phyloP scores from a whole-genome alignment of 1,140 invertebrate species.

The Lepidurus apus region DNA sequence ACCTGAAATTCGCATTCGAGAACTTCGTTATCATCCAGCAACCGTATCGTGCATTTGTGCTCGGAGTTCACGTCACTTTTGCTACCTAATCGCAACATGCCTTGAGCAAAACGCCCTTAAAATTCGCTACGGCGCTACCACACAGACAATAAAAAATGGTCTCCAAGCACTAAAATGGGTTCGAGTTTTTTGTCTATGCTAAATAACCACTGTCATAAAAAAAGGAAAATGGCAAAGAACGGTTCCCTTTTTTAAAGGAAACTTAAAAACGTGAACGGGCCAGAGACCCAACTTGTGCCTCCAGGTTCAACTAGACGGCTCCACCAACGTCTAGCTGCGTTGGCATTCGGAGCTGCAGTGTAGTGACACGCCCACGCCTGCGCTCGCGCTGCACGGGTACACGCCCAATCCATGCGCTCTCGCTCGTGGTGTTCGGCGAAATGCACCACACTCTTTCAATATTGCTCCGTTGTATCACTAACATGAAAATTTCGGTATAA shows the following conservation, averaged over 20 bases:
- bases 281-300: not conserved
- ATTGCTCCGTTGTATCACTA: not conserved
- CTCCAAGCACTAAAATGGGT: constrained; percentile 1
- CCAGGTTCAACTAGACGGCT: constrained; percentile 13
- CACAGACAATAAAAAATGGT: constrained; percentile 12
- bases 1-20: constrained; percentile 94
- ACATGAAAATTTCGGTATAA: not conserved
- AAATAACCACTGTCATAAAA: constrained; percentile 3
- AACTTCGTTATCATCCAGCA: constrained; percentile 90
- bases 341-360: not conserved
- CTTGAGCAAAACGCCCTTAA: constrained; percentile 9
- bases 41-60: constrained; percentile 87
- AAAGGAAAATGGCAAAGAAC: not conserved
- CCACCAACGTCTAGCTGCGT: not conserved
- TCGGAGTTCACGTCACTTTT: constrained; percentile 78
- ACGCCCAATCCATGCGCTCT: constrained; percentile 15
- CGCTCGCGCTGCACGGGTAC: not conserved
- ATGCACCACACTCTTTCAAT: not conserved
- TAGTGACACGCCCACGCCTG: constrained; percentile 13
- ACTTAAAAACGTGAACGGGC: not conserved
- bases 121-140: constrained; percentile 9
- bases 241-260: not conserved
- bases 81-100: constrained; percentile 66
- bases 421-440: not conserved
- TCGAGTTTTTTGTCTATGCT: not conserved